Evolutionary conservation across 2,797 vertebrate genomes (phyloP), one percentile per base, ranked within the genome.

Genomic region (Pagetopsis macropterus): DNA sequence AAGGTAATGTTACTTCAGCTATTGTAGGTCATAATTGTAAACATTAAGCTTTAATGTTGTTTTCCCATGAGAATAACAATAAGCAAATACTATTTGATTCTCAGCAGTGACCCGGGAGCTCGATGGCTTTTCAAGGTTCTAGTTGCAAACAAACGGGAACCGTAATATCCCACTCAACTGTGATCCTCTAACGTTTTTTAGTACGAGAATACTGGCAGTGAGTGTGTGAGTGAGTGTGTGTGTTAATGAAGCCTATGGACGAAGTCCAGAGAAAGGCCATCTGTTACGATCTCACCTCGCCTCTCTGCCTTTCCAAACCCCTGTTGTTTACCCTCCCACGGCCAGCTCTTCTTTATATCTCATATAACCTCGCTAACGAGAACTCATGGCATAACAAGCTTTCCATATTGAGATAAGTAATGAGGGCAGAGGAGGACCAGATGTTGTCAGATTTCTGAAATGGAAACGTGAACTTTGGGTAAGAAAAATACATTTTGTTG

Each of bases 211-310:
- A 69, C 37, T 79, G 63, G 46, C 68, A 73, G 60, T 68, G 62
- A 63, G 50, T 27, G 23, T 27, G 23, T 27, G 27, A 3, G 40
- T 78, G 52, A 51, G 41, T 51, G 48, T 65, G 65, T 77, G 66
- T 75, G 79, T 64, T 74, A 45, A 62, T 69, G 66, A 51, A 48
- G 78, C 37, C 27, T 41, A 46, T 85, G 88, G 86, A 90, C 12
- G 13, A 78, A 46, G 80, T 86, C 87, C 89, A 89, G 74, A 70
- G 72, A 81, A 83, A 82, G 81, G 78, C 90, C 91, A 93, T 91
- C 88, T 91, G 91, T 87, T 87, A 65, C 43, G n/a, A 72, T 87
- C 73, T 85, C 81, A 76, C 70, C 76, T 81, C n/a, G 27, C 50
- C 72, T 63, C 61, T 69, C 72, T 46, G 44, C n/a, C 54, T 76